A percentile compares a stretch with the other conserved stretches of the same genome.
These are phyloP conservation scores for Auanema freiburgensis DNA, from an alignment of 2,888 invertebrate genomes.

Conservation along the genomic window DNA sequence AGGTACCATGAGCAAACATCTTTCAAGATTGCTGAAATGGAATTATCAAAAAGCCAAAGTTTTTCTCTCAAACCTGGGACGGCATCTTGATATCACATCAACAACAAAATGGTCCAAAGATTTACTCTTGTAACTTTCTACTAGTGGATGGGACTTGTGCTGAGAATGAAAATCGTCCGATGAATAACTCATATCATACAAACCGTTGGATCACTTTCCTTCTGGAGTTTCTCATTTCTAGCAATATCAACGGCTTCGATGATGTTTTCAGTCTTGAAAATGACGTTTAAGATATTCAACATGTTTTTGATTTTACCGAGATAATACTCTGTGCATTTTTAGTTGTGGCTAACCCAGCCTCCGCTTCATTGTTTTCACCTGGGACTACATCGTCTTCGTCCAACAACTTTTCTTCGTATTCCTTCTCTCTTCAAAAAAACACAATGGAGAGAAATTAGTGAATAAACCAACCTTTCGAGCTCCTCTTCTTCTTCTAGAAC, in stretches of 20 bases:
- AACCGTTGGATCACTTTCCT: slow-evolving; percentile 37
- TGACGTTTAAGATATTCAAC: background rate
- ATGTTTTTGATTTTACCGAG: slow-evolving; percentile 72
- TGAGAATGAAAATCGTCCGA: slow-evolving; percentile 36
- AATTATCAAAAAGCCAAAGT: background rate
- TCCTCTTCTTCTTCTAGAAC: slow-evolving; percentile 91
- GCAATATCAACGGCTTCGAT: slow-evolving; percentile 85
- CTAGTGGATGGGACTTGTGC: slow-evolving; percentile 75
- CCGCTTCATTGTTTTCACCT: slow-evolving; percentile 69
- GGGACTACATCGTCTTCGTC: slow-evolving; percentile 66
- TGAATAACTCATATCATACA: background rate
- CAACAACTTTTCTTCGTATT: slow-evolving; percentile 68
- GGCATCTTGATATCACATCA: slow-evolving; percentile 71
- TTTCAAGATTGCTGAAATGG: slow-evolving; percentile 80
- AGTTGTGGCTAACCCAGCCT: slow-evolving; percentile 79
- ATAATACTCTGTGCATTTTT: slow-evolving; percentile 76
- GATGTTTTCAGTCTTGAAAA: slow-evolving; percentile 80
- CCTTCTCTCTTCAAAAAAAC: slow-evolving; percentile 26
- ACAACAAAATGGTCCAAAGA: slow-evolving; percentile 80
- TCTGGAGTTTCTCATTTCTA: slow-evolving; percentile 43
- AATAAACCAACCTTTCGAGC: slow-evolving; percentile 60
- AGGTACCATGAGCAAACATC: slow-evolving; percentile 82
- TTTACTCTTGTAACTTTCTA: slow-evolving; percentile 78
- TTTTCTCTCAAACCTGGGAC: slow-evolving; percentile 24
- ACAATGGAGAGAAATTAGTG: background rate